These are phyloP conservation scores for Spilarctia lutea DNA, from an alignment of 2,888 invertebrate species.

Conservation along the genomic window DNA sequence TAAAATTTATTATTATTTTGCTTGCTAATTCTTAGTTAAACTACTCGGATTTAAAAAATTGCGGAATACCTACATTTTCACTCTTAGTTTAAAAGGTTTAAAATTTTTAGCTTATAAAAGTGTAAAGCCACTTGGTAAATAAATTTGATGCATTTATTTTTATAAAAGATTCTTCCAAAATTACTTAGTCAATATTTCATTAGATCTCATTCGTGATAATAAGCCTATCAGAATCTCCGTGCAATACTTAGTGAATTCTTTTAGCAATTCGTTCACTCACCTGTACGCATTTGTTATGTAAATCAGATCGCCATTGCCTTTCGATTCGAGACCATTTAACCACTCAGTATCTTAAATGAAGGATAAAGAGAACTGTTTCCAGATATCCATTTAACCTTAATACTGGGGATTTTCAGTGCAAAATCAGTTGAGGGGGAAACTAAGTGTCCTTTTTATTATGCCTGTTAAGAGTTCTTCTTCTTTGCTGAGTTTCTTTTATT, in stretches of 20 bases:
- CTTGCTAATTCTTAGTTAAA: no score
- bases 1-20: background rate
- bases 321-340: constrained; percentile 21
- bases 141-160: background rate
- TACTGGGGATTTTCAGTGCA: constrained; percentile 8
- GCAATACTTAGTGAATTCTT: constrained; percentile 7
- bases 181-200: background rate
- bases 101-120: background rate
- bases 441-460: constrained; percentile 6
- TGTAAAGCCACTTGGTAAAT: no score
- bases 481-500: background rate
- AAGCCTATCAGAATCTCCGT: background rate
- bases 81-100: background rate
- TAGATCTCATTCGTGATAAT: background rate
- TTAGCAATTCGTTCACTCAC: constrained; percentile 17
- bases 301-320: constrained; percentile 32
- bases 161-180: background rate
- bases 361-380: constrained; percentile 21
- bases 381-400: constrained; percentile 16
- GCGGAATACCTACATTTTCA: background rate
- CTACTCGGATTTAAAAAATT: background rate
- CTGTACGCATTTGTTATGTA: constrained; percentile 42
- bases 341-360: constrained; percentile 9
- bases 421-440: constrained; percentile 7
- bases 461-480: constrained; percentile 9